phyloP scores from a whole-genome alignment of 2,113 vertebrate genomes.

The Heptranchias perlo region DNA sequence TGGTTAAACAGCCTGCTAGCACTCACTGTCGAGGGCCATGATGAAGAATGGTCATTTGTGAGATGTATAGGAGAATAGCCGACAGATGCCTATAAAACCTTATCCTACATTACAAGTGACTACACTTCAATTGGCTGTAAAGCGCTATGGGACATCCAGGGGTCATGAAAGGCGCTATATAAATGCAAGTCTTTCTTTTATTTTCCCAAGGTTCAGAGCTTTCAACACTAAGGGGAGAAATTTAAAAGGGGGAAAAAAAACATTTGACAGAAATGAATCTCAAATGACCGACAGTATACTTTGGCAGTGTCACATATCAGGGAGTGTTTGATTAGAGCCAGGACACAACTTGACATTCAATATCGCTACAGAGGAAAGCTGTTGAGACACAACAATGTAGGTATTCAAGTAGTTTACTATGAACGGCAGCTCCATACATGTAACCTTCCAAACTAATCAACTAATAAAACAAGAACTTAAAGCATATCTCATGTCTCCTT shows the following conservation, averaged over 20 bases:
- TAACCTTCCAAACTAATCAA: not conserved
- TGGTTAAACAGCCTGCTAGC: not conserved
- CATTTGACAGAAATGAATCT: not conserved
- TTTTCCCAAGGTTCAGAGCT: not conserved
- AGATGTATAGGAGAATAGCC: not conserved
- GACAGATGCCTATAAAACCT: not conserved
- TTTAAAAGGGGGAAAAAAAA: not conserved
- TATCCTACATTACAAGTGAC: no score
- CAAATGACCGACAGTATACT: conserved; percentile 5
- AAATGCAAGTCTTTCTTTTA: no score
- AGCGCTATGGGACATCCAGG: no score
- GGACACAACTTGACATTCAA: not conserved
- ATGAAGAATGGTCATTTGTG: not conserved
- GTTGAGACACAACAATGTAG: not conserved
- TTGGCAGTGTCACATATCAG: not conserved
- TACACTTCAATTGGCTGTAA: no score
- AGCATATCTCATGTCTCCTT: not conserved
- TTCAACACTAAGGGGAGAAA: not conserved
- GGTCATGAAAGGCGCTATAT: no score
- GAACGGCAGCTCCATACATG: not conserved
- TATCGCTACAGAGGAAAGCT: not conserved
- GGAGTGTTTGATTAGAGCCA: not conserved
- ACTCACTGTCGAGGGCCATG: not conserved
- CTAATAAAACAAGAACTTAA: not conserved
- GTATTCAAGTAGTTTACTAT: not conserved